Evolutionary conservation across 2,888 invertebrate genomes (phyloP).

Genomic region (Omphaloscelis lunosa): DNA sequence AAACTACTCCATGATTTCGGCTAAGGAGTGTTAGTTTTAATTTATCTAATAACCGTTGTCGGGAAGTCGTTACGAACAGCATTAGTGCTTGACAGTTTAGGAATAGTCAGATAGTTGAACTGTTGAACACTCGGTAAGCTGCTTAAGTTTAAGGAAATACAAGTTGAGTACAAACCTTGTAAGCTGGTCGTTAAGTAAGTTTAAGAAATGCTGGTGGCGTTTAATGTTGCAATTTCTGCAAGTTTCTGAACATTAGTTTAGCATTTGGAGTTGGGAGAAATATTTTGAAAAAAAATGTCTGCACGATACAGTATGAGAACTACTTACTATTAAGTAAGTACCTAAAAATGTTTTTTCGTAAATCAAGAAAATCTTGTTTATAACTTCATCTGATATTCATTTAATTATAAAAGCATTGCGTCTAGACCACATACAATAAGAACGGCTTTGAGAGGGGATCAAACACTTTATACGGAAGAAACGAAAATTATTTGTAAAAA

Average conservation of each 20-base stretch:
- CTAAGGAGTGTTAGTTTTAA: background rate
- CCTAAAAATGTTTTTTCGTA: background rate
- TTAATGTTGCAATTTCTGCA: conserved; percentile 21
- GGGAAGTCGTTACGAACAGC: background rate
- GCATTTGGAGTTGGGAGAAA: background rate
- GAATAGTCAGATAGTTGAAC: conserved; percentile 14
- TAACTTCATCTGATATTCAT: background rate
- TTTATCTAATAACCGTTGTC: background rate
- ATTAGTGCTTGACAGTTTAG: conserved; percentile 17
- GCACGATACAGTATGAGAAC: background rate
- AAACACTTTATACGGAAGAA: background rate
- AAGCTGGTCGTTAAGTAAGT: conserved; percentile 38
- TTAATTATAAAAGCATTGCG: background rate
- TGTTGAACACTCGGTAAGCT: conserved; percentile 18
- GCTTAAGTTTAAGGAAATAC: conserved; percentile 45
- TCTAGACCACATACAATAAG: background rate
- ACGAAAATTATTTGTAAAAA: background rate
- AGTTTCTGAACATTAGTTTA: conserved; percentile 4
- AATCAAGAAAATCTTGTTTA: background rate
- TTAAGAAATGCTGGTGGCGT: conserved; percentile 34
- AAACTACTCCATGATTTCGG: background rate
- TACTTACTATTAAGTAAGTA: background rate
- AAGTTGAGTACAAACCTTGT: conserved; percentile 8
- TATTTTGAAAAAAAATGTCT: background rate
- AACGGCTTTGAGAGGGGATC: background rate